A percentile compares a stretch with the other conserved stretches of the same genome.
Conservation (phyloP, 37 sponge, comb jelly and placozoan species). For the Crambe crambe region DNA sequence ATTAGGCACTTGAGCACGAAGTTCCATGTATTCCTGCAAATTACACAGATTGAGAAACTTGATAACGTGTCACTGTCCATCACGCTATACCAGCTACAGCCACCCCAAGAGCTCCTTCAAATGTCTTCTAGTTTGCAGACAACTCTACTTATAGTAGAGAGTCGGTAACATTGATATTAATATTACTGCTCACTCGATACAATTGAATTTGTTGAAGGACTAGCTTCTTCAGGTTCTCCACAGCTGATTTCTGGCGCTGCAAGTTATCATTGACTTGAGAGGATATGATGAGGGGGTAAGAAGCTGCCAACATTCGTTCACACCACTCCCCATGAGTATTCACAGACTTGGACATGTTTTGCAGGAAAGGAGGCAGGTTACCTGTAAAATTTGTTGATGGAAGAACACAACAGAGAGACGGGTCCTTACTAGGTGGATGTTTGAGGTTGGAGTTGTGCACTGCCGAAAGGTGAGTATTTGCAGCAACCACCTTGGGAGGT, state of each 20-base stretch:
- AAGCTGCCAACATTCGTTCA: conserved; percentile 17
- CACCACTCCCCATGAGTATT: conserved; percentile 23
- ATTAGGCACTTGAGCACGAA: not conserved
- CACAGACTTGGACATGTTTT: conserved; percentile 23
- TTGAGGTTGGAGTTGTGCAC: too few relatives aligned
- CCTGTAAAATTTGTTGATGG: conserved; percentile 6
- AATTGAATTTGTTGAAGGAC: conserved; percentile 43
- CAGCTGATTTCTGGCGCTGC: conserved; percentile 5
- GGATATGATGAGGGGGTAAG: not conserved
- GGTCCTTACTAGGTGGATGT: too few relatives aligned
- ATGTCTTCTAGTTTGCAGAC: too few relatives aligned
- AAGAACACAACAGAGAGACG: too few relatives aligned
- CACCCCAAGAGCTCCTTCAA: too few relatives aligned
- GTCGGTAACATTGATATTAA: not conserved
- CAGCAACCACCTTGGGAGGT: too few relatives aligned
- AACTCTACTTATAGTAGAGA: too few relatives aligned
- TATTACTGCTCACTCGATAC: conserved; percentile 30
- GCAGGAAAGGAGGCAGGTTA: conserved; percentile 63
- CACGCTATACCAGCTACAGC: too few relatives aligned
- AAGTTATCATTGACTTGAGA: conserved; percentile 23
- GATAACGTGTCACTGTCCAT: too few relatives aligned
- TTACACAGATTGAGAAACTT: not conserved
- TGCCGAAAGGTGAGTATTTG: too few relatives aligned
- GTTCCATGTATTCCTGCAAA: not conserved
- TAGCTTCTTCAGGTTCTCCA: conserved; percentile 40